Evolutionary conservation across 2,888 invertebrate species (phyloP).

Genomic region (Tipula vernalis): DNA sequence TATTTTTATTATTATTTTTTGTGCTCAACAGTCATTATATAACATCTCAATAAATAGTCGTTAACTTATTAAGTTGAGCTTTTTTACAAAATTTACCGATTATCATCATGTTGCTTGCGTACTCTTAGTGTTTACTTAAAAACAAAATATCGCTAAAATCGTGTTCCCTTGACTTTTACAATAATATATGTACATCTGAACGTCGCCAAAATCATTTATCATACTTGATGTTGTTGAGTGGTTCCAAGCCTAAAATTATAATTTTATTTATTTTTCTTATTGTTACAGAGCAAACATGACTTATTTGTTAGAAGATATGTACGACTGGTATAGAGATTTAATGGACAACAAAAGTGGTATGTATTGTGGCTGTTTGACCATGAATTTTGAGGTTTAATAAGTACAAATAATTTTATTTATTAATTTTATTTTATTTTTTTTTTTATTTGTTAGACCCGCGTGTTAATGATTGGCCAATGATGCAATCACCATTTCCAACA

Average conservation of each 20-base stretch:
- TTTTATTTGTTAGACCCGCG: conserved; percentile 60
- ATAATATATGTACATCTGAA: background rate
- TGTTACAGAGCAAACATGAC: conserved; percentile 17
- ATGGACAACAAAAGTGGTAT: conserved; percentile 61
- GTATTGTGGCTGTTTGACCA: conserved; percentile 20
- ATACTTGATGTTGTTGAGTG: background rate
- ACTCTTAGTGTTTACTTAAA: background rate
- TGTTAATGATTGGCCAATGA: conserved; percentile 78
- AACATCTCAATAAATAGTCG: background rate
- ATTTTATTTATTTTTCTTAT: conserved; percentile 14
- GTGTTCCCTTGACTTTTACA: background rate
- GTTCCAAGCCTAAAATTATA: background rate
- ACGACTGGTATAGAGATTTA: conserved; percentile 54
- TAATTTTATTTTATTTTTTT: background rate
- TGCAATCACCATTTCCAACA: conserved; percentile 81
- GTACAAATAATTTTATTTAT: no score
- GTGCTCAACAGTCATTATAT: background rate
- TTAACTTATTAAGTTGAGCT: background rate
- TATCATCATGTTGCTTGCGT: background rate
- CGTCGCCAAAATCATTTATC: background rate
- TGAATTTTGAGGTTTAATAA: background rate
- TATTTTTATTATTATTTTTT: background rate
- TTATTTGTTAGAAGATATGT: conserved; percentile 25
- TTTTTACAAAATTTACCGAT: background rate
- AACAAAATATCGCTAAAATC: background rate